Conservation (phyloP, 2,888 invertebrate genomes). For the Aethes cnicana region DNA sequence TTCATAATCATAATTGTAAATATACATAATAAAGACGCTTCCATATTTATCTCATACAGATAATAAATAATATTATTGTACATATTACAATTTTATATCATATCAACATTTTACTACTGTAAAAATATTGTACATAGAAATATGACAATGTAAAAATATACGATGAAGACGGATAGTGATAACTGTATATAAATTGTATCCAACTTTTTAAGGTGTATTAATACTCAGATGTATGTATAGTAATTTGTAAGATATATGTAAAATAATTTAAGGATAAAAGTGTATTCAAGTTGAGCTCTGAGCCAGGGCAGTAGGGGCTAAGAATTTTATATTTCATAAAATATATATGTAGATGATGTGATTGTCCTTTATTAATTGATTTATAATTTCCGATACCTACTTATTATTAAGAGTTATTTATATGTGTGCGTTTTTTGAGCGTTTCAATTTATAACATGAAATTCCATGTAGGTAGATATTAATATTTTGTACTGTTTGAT, state of each 20-base stretch:
- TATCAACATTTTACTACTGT: constrained; percentile 16
- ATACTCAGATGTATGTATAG: constrained; percentile 38
- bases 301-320: constrained; percentile 64
- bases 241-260: constrained; percentile 22
- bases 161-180: constrained; percentile 68
- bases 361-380: neutral
- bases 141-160: constrained; percentile 40
- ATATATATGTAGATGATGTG: too few relatives aligned
- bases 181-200: constrained; percentile 58
- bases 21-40: constrained; percentile 19
- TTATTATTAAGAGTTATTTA: too few relatives aligned
- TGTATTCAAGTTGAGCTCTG: constrained; percentile 49
- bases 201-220: constrained; percentile 38
- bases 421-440: too few relatives aligned
- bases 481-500: too few relatives aligned
- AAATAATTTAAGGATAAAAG: constrained; percentile 43
- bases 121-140: constrained; percentile 42
- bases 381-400: too few relatives aligned
- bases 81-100: constrained; percentile 14
- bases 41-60: constrained; percentile 15
- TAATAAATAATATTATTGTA: constrained; percentile 6
- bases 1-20: neutral
- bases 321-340: too few relatives aligned
- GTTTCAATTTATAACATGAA: too few relatives aligned
- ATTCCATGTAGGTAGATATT: too few relatives aligned